Evolutionary conservation across 2,113 vertebrate genomes (phyloP).

Genomic region (Apaloderma vittatum): DNA sequence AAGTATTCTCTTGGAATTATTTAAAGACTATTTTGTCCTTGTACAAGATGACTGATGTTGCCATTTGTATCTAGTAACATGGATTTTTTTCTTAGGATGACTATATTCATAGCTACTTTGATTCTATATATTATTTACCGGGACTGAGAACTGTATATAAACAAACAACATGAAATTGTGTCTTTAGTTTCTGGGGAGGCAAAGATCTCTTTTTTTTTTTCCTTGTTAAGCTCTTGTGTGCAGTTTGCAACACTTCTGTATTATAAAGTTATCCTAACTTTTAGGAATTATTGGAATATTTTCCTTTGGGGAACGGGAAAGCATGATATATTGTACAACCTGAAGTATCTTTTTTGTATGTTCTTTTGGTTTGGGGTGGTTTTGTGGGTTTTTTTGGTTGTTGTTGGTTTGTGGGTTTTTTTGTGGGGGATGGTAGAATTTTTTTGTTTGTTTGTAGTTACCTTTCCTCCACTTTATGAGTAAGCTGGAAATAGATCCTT

Average conservation of each 20-base stretch:
- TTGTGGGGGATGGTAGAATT: rapidly evolving
- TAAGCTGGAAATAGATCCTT: not conserved
- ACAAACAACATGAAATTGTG: not conserved
- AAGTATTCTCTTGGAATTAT: not conserved
- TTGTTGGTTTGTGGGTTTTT: not conserved
- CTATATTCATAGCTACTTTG: not conserved
- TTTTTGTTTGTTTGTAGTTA: not conserved
- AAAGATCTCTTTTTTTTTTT: not conserved
- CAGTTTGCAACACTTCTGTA: not conserved
- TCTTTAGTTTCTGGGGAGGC: not conserved
- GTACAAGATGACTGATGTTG: not conserved
- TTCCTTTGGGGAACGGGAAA: not conserved
- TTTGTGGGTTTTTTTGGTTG: not conserved
- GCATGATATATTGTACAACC: not conserved
- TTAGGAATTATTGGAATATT: not conserved
- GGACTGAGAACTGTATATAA: not conserved
- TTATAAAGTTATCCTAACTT: not conserved
- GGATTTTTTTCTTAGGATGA: not conserved
- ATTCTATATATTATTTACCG: not conserved
- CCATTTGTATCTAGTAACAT: not conserved
- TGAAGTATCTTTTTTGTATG: not conserved
- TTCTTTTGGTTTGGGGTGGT: not conserved
- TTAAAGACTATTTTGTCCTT: not conserved
- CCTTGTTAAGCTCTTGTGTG: not conserved
- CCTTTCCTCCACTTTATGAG: not conserved